Percentiles rank a stretch among this genome's conserved stretches.
phyloP scores from a whole-genome alignment of 92 coral and sea anemone species.

The Siderastrea siderea region DNA sequence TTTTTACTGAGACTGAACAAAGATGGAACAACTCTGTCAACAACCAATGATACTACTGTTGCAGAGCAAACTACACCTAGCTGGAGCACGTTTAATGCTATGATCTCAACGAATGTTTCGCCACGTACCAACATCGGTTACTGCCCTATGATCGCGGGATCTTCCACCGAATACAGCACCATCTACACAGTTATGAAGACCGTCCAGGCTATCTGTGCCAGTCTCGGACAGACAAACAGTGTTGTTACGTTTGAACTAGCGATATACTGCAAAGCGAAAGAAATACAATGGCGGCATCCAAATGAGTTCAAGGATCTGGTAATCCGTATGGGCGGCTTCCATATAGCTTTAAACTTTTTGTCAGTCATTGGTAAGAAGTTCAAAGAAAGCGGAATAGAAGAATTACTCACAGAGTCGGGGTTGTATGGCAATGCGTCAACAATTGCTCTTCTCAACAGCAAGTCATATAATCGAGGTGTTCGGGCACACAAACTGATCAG shows the following conservation, averaged over 20 bases:
- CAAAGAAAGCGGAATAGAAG: conserved; percentile 72
- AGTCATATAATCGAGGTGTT: conserved; percentile 53
- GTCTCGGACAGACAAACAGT: conserved; percentile 47
- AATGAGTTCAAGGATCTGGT: conserved; percentile 59
- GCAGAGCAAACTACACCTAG: conserved; percentile 28
- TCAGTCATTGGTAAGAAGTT: conserved; percentile 77
- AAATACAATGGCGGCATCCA: conserved; percentile 68
- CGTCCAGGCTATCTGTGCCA: conserved; percentile 52
- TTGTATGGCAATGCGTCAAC: conserved; percentile 52
- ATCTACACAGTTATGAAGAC: conserved; percentile 69
- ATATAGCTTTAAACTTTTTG: conserved; percentile 69
- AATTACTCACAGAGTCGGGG: conserved; percentile 68
- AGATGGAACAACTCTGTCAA: not conserved
- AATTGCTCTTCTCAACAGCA: conserved; percentile 36
- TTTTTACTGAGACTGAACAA: conserved; percentile 19
- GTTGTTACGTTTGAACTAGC: conserved; percentile 80
- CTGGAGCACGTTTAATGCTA: conserved; percentile 46
- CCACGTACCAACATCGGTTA: conserved; percentile 67
- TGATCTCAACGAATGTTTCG: conserved; percentile 21
- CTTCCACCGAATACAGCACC: conserved; percentile 71
- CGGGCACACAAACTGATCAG: conserved; percentile 19
- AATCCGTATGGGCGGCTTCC: conserved; percentile 78
- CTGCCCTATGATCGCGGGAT: conserved; percentile 73
- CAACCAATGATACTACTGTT: not conserved
- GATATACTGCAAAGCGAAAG: conserved; percentile 72